Evolutionary conservation across 2,888 invertebrate species (phyloP).

Genomic region (Epistrophella euchroma): DNA sequence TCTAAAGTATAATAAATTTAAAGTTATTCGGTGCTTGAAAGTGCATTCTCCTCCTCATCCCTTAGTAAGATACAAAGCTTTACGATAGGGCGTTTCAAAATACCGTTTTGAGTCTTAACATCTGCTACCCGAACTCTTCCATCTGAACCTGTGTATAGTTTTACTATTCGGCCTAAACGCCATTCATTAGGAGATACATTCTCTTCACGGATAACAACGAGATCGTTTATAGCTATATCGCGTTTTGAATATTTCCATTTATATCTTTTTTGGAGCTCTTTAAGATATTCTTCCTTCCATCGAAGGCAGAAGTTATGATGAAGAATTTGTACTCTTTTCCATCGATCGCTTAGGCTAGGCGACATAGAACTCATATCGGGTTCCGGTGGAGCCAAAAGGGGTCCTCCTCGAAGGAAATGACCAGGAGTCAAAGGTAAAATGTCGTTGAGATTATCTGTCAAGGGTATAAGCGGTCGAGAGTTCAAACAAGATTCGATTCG

Average conservation of each 20-base stretch:
- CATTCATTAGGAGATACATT: background rate
- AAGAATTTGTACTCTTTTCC: background rate
- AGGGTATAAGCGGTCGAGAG: constrained; percentile 28
- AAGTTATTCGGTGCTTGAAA: background rate
- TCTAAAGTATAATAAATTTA: too few relatives aligned
- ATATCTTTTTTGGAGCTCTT: constrained; percentile 7
- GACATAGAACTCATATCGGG: background rate
- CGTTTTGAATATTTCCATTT: background rate
- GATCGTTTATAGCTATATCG: constrained; percentile 1
- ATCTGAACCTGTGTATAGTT: background rate
- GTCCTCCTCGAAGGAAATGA: constrained; percentile 23
- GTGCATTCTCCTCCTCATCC: background rate
- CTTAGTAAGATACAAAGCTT: background rate
- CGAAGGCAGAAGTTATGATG: background rate
- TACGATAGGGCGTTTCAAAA: background rate
- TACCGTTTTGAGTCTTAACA: background rate
- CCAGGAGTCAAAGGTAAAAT: constrained; percentile 19
- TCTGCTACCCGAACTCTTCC: background rate
- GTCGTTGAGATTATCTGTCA: constrained; percentile 25
- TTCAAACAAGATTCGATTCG: constrained; percentile 45
- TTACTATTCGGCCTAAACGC: background rate
- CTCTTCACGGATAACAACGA: background rate
- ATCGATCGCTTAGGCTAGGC: too few relatives aligned
- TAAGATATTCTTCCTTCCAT: background rate
- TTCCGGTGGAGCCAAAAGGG: constrained; percentile 32